Evolutionary conservation across 2,113 vertebrate species (phyloP), one percentile per base, ranked within the genome.

Genomic region (Gnathonemus echidnorhynchus): DNA sequence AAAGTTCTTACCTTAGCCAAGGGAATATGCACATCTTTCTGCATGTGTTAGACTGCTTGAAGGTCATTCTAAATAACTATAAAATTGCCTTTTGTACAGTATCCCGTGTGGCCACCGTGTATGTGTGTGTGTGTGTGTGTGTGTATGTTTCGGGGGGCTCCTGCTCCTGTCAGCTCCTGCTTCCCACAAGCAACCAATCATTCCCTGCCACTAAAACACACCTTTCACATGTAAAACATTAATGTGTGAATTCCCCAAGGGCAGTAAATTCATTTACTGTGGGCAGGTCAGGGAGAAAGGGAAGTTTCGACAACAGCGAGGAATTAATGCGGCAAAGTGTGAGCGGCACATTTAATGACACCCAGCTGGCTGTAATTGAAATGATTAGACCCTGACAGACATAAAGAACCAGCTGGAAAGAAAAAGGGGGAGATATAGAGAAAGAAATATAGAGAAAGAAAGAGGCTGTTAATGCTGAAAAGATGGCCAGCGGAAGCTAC

Each of bases 341-440:
- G 74, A 80, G 17, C 35, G 15, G 5, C 35, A 80, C 31, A 39
- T 42, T 80, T 80, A 80, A 80, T 80, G 74, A 80, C 74, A 80
- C 35, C 74, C 74, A 80, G 74, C 74, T 80, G 74, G 74, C 74
- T 80, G 74, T 80, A 80, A 80, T 80, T 80, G 74, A 80, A 17
- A 80, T 42, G 74, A 80, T 80, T 80, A 80, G 74, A 80, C 35
- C 35, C 74, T 39, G 74, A 80, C 74, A 42, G 35, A 80, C 74
- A 80, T 80, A 80, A 80, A 80, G 74, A 80, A 42, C 74, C 74
- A 80, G 74, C 74, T 80, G 74, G 74, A 42, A 39, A 19, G 74
- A 80, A 80, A 80, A 80, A 80, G 15, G 6, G 74, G 35, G 35
- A 13, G 74, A 80, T 17, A 19, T 42, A 42, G 35, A 80, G 11